Conservation (phyloP, 2,888 invertebrate species). For the Mythimna lalbum region DNA sequence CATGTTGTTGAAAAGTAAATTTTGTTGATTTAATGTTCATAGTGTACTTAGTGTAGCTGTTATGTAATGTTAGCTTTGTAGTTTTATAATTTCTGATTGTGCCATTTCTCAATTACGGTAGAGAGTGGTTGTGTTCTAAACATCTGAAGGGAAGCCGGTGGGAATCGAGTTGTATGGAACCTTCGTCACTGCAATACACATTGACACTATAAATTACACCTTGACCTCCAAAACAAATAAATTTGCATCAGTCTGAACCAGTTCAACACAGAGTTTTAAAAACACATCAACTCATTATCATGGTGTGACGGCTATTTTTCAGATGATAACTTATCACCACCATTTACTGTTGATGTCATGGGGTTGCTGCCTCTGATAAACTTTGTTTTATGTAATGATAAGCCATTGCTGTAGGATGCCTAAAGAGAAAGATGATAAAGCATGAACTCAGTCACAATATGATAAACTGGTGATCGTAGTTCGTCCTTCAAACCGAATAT, state of each 20-base stretch:
- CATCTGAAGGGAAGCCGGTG: too few species aligned
- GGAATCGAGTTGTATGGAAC: too few species aligned
- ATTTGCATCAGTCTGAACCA: conserved; percentile 12
- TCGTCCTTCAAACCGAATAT: too few species aligned
- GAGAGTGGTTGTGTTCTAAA: too few species aligned
- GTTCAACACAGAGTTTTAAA: conserved; percentile 13
- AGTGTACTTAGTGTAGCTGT: too few species aligned
- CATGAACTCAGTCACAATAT: too few species aligned
- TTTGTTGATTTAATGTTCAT: too few species aligned
- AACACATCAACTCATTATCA: conserved; percentile 40
- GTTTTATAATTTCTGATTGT: too few species aligned
- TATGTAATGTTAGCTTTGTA: too few species aligned
- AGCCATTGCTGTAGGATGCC: conserved; percentile 17
- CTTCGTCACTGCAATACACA: too few species aligned
- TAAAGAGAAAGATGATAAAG: background rate
- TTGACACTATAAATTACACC: conserved; percentile 5
- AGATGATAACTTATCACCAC: conserved; percentile 52
- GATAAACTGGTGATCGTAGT: background rate
- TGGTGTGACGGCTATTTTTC: conserved; percentile 37
- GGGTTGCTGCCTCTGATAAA: conserved; percentile 46
- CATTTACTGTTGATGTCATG: conserved; percentile 49
- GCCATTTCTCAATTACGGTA: too few species aligned
- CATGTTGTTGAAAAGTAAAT: too few species aligned
- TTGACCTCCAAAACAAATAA: conserved; percentile 15
- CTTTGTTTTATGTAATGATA: conserved; percentile 39